These are phyloP conservation scores for Psettodes erumei DNA, from an alignment of 2,113 vertebrate genomes.

Conservation along the genomic window DNA sequence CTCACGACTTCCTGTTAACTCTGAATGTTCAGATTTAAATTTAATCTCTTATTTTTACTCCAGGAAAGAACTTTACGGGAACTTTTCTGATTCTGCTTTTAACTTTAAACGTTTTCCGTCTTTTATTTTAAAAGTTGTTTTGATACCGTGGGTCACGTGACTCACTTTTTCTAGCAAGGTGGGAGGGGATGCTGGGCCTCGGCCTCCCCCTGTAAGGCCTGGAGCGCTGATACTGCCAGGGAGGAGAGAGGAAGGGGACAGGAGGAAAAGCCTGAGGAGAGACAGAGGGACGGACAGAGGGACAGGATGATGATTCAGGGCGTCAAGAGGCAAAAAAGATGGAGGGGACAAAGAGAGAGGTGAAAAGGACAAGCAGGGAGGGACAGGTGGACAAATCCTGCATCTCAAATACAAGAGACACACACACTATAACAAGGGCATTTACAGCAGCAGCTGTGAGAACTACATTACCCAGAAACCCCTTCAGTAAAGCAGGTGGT, in stretches of 20 bases:
- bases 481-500: neutral
- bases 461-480: neutral
- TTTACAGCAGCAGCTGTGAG: neutral
- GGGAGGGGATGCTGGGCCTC: constrained; percentile 67
- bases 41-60: no score
- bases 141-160: no score
- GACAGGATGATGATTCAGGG: neutral
- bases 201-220: constrained; percentile 67
- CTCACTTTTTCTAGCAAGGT: constrained; percentile 73
- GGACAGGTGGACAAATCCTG: neutral
- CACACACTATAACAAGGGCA: neutral
- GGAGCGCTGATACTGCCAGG: constrained; percentile 81
- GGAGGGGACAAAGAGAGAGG: neutral
- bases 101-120: no score
- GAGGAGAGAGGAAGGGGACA: constrained; percentile 73
- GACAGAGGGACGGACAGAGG: neutral
- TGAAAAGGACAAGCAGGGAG: neutral
- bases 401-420: neutral
- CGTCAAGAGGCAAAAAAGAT: neutral
- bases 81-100: no score
- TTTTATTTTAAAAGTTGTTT: no score
- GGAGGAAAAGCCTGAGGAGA: constrained; percentile 65
- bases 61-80: no score
- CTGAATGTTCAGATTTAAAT: no score
- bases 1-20: no score